Evolutionary conservation across 2,888 invertebrate species (phyloP), one percentile per base, ranked within the genome.

Genomic region (Heliconius ethilla): DNA sequence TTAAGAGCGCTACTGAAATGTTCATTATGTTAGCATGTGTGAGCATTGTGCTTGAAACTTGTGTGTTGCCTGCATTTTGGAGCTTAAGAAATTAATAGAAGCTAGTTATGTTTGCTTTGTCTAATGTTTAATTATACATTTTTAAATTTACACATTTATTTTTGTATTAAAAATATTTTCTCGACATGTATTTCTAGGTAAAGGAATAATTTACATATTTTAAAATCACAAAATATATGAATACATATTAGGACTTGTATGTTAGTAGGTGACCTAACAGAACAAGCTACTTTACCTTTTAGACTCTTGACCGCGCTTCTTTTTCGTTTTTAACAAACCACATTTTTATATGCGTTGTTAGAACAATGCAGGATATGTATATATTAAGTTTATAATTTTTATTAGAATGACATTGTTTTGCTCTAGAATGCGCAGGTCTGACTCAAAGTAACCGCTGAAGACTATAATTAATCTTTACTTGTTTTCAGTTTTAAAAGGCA

Each of bases 1-100:
- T 77, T 77, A 73, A 77, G 73, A 77, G 77, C 77, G 63, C 63
- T 77, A 77, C 73, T 77, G 73, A 74, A 77, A 77, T 63, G 67
- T 77, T 74, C 77, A 73, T 74, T 74, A 73, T 77, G 73, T 73
- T 63, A 72, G 72, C 77, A 77, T 73, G 73, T 77, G 70, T 77
- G 77, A 73, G 72, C 66, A 66, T 70, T 70, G 70, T 67, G 29
- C 73, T 59, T 77, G 66, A 67, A 66, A 77, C 73, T 45, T 27
- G 33, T 73, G 72, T 55, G 37, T 73, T 62, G 22, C 40, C 65
- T 65, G 45, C 25, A 74, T 37, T 37, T 37, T 65, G 63, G 40
- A 65, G 74, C 62, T 74, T 74, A 40, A 74, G 40, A 45, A 63
- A 74, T 74, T 45, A 65, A 74, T 74, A 74, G 27, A 74, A 74